Evolutionary conservation across 2,888 invertebrate species (phyloP), one percentile per base, ranked within the genome.

Genomic region (Glaucopsyche alexis): DNA sequence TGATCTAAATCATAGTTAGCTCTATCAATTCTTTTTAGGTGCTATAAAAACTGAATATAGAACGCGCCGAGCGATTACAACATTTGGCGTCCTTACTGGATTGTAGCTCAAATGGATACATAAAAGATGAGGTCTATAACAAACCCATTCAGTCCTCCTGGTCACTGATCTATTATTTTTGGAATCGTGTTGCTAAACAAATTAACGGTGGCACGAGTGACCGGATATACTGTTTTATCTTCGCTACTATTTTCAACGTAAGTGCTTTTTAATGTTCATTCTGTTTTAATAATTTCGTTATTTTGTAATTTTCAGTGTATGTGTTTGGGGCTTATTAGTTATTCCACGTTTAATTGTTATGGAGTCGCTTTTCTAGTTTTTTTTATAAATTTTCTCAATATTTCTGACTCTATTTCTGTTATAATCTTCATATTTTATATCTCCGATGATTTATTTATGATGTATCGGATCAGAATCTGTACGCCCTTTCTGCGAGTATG

Each of bases 121-220:
- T 91, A 87, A 90, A 89, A 88, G 84, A 91, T 88, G 87, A 88
- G 85, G 85, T 84, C 88, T 87, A 88, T 85, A 89, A 89, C 89
- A 90, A 88, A 84, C 86, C 85, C 86, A 86, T 85, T 84, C 82
- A 85, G 85, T 79, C 84, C 80, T 42, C 77, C 81, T 81, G 86
- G 86, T 80, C 86, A 83, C 86, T 88, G 86, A 85, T 83, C 87
- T 80, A 83, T 79, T 90, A 90, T 91, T 88, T 90, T 85, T 75
- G 85, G 84, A 85, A 60, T 52, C 67, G 60, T 74, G 71, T 74
- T 73, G 75, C 66, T 71, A 55, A 71, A 72, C 73, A 71, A 75
- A 74, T 76, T 50, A 49, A 38, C 70, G 52, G 69, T 47, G 47
- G 29, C 67, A 45, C 45, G 67, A 42, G 45, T 45, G 64, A 71